phyloP scores from a whole-genome alignment of 2,113 vertebrate genomes.

The Eupsittula cactorum region DNA sequence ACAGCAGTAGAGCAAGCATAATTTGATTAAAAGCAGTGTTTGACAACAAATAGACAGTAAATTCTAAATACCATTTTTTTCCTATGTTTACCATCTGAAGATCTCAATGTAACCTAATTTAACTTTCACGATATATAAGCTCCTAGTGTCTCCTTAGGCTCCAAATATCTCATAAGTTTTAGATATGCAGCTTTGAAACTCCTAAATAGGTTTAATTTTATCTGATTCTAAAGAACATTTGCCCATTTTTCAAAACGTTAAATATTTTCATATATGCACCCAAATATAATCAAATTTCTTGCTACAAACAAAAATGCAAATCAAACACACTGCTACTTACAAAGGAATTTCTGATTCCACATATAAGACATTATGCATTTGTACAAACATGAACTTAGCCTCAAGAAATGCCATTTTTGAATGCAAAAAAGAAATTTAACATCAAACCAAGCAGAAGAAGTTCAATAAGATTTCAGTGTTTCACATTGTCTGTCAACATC shows the following conservation, averaged over 20 bases:
- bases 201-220: background rate
- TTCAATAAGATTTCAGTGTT: background rate
- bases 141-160: background rate
- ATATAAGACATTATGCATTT: background rate
- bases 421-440: background rate
- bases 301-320: background rate
- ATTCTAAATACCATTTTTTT: background rate
- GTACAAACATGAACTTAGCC: background rate
- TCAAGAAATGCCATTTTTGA: background rate
- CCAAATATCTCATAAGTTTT: background rate
- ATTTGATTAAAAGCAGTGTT: background rate
- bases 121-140: background rate
- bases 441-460: background rate
- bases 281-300: constrained; percentile 17
- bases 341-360: background rate
- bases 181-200: background rate
- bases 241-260: background rate
- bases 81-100: background rate
- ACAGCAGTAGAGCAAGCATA: background rate
- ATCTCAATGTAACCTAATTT: background rate
- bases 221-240: background rate
- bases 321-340: background rate
- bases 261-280: background rate
- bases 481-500: background rate
- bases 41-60: background rate